phyloP scores from a whole-genome alignment of 2,113 vertebrate genomes.

The Atractosteus spatula region DNA sequence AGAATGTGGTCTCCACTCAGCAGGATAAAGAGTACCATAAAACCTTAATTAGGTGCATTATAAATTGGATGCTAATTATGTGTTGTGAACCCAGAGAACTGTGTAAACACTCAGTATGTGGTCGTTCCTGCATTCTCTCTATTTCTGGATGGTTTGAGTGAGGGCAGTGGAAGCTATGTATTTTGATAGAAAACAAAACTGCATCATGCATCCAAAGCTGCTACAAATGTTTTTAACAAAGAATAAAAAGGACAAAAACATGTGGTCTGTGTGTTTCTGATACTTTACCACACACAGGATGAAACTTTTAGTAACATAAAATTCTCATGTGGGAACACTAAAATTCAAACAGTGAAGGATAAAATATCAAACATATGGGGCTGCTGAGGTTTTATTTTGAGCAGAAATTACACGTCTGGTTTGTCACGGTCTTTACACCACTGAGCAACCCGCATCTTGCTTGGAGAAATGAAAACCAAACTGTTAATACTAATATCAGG shows the following conservation, averaged over 20 bases:
- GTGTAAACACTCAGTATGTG: constrained; percentile 53
- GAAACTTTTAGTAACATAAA: too few species aligned
- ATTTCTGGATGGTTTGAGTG: background rate
- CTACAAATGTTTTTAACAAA: background rate
- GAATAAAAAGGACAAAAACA: too few species aligned
- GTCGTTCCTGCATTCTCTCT: constrained; percentile 29
- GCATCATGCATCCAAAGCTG: constrained; percentile 27
- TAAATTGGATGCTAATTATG: constrained; percentile 51
- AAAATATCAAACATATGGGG: too few species aligned
- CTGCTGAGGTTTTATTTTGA: background rate
- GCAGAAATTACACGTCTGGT: constrained; percentile 12
- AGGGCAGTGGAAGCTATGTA: too few species aligned
- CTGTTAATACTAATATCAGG: background rate
- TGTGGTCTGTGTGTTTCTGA: too few species aligned
- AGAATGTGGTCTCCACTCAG: constrained; percentile 30
- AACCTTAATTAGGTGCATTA: constrained; percentile 57
- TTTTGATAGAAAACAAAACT: constrained; percentile 28
- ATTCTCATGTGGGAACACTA: too few species aligned
- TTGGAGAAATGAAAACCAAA: constrained; percentile 9
- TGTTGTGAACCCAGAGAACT: constrained; percentile 46
- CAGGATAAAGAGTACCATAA: constrained; percentile 46
- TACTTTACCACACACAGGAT: too few species aligned
- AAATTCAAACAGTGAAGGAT: too few species aligned
- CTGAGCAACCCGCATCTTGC: background rate
- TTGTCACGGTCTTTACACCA: background rate